phyloP scores from a whole-genome alignment of 2,888 invertebrate species.

The Xanthorhoe spadicearia region DNA sequence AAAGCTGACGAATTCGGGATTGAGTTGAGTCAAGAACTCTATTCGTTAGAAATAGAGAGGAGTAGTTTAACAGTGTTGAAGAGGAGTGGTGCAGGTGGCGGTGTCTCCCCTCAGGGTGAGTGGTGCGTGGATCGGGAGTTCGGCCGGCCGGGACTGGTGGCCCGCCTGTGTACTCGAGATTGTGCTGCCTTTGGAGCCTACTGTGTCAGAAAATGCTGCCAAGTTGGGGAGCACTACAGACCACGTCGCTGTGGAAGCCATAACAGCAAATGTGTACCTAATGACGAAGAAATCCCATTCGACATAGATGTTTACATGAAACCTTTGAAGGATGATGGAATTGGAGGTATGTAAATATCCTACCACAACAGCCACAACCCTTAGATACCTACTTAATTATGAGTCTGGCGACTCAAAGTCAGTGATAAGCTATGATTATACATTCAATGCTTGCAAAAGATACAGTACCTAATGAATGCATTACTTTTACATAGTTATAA shows the following conservation, averaged over 20 bases:
- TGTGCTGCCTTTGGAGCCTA: constrained; percentile 65
- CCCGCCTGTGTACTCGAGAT: constrained; percentile 67
- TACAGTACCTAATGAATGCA: too few species aligned
- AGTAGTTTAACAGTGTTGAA: constrained; percentile 57
- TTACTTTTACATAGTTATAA: too few species aligned
- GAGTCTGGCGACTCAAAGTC: too few species aligned
- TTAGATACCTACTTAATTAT: too few species aligned
- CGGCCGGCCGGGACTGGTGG: constrained; percentile 54
- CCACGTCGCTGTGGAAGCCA: constrained; percentile 61
- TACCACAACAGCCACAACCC: too few species aligned
- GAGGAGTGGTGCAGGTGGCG: constrained; percentile 47
- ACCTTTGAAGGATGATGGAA: constrained; percentile 50
- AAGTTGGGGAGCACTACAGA: constrained; percentile 78
- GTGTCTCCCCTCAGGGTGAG: constrained; percentile 58
- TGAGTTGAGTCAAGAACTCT: constrained; percentile 62
- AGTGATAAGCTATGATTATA: too few species aligned
- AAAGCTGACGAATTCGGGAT: constrained; percentile 67
- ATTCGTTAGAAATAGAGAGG: constrained; percentile 58
- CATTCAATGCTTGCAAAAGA: too few species aligned
- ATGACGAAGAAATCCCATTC: constrained; percentile 58
- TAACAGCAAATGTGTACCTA: constrained; percentile 64
- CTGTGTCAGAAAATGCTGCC: constrained; percentile 83
- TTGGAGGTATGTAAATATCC: constrained; percentile 59
- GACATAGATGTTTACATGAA: constrained; percentile 66
- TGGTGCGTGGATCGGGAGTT: constrained; percentile 76